These are phyloP conservation scores for Caerostris darwini DNA, from an alignment of 1,140 invertebrate species.

Conservation along the genomic window DNA sequence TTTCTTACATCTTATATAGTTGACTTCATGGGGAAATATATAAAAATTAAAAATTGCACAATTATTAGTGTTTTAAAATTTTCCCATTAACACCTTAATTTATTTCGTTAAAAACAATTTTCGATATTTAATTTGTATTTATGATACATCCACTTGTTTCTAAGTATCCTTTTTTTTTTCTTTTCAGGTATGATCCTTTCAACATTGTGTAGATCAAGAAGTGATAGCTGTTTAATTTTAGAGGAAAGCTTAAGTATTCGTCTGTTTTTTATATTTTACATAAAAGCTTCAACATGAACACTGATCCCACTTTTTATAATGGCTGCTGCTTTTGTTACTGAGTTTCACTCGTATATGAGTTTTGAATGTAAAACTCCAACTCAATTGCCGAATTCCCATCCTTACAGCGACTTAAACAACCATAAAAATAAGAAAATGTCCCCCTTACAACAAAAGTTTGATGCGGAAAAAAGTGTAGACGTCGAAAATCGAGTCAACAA, in stretches of 20 bases:
- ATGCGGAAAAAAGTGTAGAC: too few relatives aligned
- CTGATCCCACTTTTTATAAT: background rate
- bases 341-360: conserved; percentile 55
- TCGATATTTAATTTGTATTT: background rate
- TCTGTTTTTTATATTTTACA: too few relatives aligned
- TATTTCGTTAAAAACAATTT: background rate
- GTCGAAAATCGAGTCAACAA: too few relatives aligned
- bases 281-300: conserved; percentile 23
- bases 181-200: conserved; percentile 52
- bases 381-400: background rate
- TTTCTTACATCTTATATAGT: too few relatives aligned
- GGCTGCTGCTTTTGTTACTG: conserved; percentile 44
- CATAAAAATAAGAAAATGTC: background rate
- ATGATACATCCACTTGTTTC: background rate
- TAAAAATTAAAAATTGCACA: too few relatives aligned
- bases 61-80: too few relatives aligned
- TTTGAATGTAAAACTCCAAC: conserved; percentile 21
- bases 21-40: too few relatives aligned
- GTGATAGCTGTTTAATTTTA: background rate
- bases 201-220: background rate
- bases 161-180: background rate
- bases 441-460: background rate
- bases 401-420: background rate
- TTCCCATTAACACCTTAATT: background rate
- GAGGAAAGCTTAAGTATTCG: background rate